Base-by-base conservation (phyloP, 1,140 invertebrate species). In the Pectinophora gossypiella region DNA sequence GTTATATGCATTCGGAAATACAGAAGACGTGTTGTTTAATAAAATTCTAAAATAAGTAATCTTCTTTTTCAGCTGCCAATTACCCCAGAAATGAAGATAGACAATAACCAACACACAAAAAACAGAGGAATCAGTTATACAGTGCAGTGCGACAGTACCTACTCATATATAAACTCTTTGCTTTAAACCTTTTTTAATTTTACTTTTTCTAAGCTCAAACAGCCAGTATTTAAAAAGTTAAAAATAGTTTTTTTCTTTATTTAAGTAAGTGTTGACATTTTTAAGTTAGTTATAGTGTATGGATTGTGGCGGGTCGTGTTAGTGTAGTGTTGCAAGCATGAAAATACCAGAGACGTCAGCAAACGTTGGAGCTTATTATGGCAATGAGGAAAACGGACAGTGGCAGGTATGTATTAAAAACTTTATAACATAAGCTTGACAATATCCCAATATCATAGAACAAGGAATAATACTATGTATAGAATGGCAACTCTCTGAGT, bases 331-430 rank as follows among this genome's bases (percentile, higher is more conserved):
- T 56, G 53, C 64, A 62, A 79, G 51, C 35, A 85, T 85, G 82
- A 85, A 85, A 76, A 85, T 85, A 66, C 82, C 82, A 16, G 82
- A 85, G 68, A 72, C 79, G 9, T 56, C 74, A 6, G 61, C 76
- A 4, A 82, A 81, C 43, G 67, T 82, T 60, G 81, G 77, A 15
- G 76, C 77, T 57, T 85, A 85, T 54, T 85, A 85, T 66, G 82
- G 76, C 54, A 85, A 82, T 18, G 76, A 85, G 27, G 79, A 80
- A 10, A 80, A 73, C 57, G 72, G 72, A 51, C 82, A 85, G 64
- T 85, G 82, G 82, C 82, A 85, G 73, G 82, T 85, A 19, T 36
- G 44, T n/a, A n/a, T n/a, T n/a, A n/a, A n/a, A n/a, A n/a, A n/a
- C n/a, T n/a, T n/a, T n/a, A n/a, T n/a, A n/a, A n/a, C n/a, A n/a